Base-by-base conservation (phyloP, 37 sponge, comb jelly and placozoan species). In the Theonella swinhoei region DNA sequence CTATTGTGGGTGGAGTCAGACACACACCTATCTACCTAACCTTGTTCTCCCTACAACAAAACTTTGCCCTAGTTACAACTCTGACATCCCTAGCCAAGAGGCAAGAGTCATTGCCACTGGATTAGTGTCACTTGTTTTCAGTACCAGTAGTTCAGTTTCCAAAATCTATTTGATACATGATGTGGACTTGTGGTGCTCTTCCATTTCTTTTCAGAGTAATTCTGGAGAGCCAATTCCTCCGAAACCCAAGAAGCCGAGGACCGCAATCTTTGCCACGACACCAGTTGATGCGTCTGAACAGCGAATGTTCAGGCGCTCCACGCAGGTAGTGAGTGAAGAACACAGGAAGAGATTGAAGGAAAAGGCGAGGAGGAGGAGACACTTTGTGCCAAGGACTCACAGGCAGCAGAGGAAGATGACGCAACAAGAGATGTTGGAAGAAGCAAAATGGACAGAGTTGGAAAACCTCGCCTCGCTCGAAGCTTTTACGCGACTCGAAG, bases 341-440 rank as follows among this genome's bases (percentile, higher is more conserved):
- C 71, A 60, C 66, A 64, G 54, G 39, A 66, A 47, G 70, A 75
- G 85, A 76, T 30, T 43, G n/a, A 26, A 79, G 28, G 84, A 84
- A 75, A 84, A 85, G 35, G 90, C 89, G 65, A 83, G 76, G 42
- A 75, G 74, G 47, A 72, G 61, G 78, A 89, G 59, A 70, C 78
- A 24, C 26, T 43, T 32, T 3, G 30, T 28, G n/a, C 26, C 20
- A 3, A 26, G 61, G 0, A 68, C 37, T 19, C 24, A 37, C 19
- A 69, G 31, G 11, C 42, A 39, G 0, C 70, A 58, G 36, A 42
- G 75, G 19, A 88, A 77, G 42, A 64, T 95, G 58, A 93, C 96
- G 0, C 99, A 99, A 68, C 91, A 92, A 42, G 94, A 99, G 72
- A 64, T 99, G 25, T 74, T 99, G 70, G 96, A 88, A 36, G 97